Evolutionary conservation across 2,797 vertebrate genomes (phyloP).

Genomic region (Psittacula derbiana): DNA sequence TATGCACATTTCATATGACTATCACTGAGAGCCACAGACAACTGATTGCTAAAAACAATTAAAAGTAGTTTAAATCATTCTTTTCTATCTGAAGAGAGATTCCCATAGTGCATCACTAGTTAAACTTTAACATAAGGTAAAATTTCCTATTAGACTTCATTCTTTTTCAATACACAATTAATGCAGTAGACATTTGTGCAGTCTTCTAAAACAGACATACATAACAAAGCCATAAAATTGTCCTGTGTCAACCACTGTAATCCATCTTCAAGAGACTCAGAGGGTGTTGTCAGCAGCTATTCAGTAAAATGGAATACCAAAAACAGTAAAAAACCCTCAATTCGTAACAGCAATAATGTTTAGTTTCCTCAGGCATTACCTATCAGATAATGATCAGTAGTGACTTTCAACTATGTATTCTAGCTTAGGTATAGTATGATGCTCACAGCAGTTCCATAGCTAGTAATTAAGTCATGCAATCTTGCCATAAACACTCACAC

Average conservation of each 20-base stretch:
- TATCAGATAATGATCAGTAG: slow-evolving; percentile 59
- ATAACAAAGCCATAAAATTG: not conserved
- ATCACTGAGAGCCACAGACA: not conserved
- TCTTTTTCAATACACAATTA: not conserved
- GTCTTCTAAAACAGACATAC: not conserved
- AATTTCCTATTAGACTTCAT: not conserved
- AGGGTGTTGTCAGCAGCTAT: slow-evolving; percentile 23
- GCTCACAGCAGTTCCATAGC: slow-evolving; percentile 55
- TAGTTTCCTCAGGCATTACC: slow-evolving; percentile 63
- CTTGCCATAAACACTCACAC: slow-evolving; percentile 21
- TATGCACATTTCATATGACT: not conserved
- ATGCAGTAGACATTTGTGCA: not conserved
- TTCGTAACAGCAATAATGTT: slow-evolving; percentile 58
- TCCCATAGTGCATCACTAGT: not conserved
- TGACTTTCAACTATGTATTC: slow-evolving; percentile 64
- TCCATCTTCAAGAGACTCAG: not conserved
- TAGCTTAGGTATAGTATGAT: slow-evolving; percentile 31
- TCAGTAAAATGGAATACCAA: slow-evolving; percentile 61
- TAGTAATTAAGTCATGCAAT: slow-evolving; percentile 12
- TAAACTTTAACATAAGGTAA: not conserved
- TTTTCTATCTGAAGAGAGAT: not conserved
- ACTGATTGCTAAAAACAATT: not conserved
- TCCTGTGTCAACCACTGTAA: slow-evolving; percentile 20
- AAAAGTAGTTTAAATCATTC: not conserved
- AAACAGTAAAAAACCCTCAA: slow-evolving; percentile 41